These are phyloP conservation scores for Berghia stephanieae DNA, from an alignment of 1,140 invertebrate species.

Conservation along the genomic window DNA sequence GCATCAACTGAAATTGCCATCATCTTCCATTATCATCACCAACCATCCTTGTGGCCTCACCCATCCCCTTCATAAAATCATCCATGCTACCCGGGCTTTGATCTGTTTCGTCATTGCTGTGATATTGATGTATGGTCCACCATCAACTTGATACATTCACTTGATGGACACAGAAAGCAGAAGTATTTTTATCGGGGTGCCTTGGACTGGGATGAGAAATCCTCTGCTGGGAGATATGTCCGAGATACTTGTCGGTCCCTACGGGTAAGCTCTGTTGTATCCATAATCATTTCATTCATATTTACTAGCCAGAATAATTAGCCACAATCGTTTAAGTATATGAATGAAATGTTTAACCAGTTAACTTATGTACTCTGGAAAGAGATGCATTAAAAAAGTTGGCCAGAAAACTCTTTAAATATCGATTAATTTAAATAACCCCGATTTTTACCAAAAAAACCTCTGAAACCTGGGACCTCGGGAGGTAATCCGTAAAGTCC, in stretches of 20 bases:
- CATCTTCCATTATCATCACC: too few species aligned
- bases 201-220: slow-evolving; percentile 66
- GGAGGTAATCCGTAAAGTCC: too few species aligned
- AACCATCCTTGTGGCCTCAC: too few species aligned
- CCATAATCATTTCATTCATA: too few species aligned
- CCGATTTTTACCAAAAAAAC: too few species aligned
- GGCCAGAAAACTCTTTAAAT: not conserved
- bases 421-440: too few species aligned
- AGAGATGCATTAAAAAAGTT: not conserved
- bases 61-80: too few species aligned
- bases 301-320: too few species aligned
- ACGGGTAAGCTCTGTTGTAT: slow-evolving; percentile 75
- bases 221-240: slow-evolving; percentile 63
- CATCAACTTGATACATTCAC: not conserved
- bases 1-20: too few species aligned
- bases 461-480: too few species aligned
- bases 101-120: not conserved
- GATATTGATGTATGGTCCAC: not conserved
- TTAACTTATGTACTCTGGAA: not conserved
- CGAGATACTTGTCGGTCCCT: slow-evolving; percentile 94
- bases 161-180: slow-evolving; percentile 52
- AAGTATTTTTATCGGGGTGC: slow-evolving; percentile 66
- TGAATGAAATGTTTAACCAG: not conserved
- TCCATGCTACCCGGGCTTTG: too few species aligned
- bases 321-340: not conserved